phyloP scores from a whole-genome alignment of 2,888 invertebrate species.

The Oscheius sp. region DNA sequence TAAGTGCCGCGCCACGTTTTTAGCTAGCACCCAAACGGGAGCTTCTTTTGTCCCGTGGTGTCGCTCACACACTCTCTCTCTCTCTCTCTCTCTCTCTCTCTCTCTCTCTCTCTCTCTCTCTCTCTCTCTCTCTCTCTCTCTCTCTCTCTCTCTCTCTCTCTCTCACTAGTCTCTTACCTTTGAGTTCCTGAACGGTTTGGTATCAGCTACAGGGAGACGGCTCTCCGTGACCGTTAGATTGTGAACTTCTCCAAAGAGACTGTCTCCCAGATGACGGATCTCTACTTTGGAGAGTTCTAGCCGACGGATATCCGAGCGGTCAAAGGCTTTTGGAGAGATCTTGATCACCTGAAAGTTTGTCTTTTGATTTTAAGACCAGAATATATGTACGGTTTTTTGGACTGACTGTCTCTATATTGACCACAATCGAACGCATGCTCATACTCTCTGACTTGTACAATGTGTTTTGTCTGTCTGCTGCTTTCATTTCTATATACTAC shows the following conservation, averaged over 20 bases:
- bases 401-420: background rate
- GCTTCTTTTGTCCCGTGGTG: slow-evolving; percentile 2
- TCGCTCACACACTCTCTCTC: background rate
- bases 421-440: too few relatives aligned
- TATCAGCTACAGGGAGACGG: slow-evolving; percentile 6
- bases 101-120: background rate
- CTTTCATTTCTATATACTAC: too few relatives aligned
- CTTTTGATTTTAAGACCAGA: too few relatives aligned
- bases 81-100: slow-evolving; percentile 4
- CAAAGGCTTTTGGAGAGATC: slow-evolving; percentile 13
- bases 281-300: slow-evolving; percentile 9
- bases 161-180: background rate
- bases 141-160: slow-evolving; percentile 1
- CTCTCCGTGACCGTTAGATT: slow-evolving; percentile 17
- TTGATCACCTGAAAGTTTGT: background rate
- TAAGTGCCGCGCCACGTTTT: slow-evolving; percentile 36
- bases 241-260: slow-evolving; percentile 14
- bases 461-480: too few relatives aligned
- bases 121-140: background rate
- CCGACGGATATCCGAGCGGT: slow-evolving; percentile 27
- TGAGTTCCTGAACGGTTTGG: slow-evolving; percentile 16
- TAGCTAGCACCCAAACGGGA: slow-evolving; percentile 40
- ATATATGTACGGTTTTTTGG: background rate
- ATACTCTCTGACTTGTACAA: too few relatives aligned
- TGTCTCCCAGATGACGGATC: slow-evolving; percentile 23